Evolutionary conservation across 2,113 vertebrate species (phyloP), one percentile per base, ranked within the genome.

Genomic region (Menidia beryllina): DNA sequence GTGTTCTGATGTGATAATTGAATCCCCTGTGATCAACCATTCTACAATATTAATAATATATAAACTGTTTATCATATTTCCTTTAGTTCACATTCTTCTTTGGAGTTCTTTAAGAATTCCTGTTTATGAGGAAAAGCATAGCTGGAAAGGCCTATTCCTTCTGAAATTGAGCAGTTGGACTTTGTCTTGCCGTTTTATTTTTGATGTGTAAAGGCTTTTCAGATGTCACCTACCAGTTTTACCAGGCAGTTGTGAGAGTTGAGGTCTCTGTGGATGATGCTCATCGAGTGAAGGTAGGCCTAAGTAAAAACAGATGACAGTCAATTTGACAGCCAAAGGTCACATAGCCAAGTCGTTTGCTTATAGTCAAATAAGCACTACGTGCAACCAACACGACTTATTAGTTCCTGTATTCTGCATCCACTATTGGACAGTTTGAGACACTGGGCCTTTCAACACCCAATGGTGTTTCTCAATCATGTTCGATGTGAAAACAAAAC

Each of bases 201-300:
- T 14, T 56, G 7, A 74, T 11, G 24, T 58, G 36, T 50, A 26
- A 53, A 0, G 1, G 21, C 9, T 63, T n/a, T n/a, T n/a, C n/a
- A n/a, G n/a, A n/a, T 9, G 7, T 24, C 53, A 36, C 19, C 57
- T 76, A 98, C 97, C 96, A 97, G 88, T 89, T 97, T 98, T 86
- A 98, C 95, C 59, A 98, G 94, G 93, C 97, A 98, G 61, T 98
- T 98, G 91, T 97, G 95, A 17, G 97, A 96, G 85, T 98, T 98
- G 89, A 98, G 94, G 61, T 96, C 95, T 89, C 95, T 94, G 88
- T 96, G 95, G 86, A 98, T 96, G 89, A 97, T 96, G 83, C 93
- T 95, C 95, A 96, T 96, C 3, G 96, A 98, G 86, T 96, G 97
- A 82, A 98, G 90, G 78, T 98, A 97, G 17, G 97, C 94, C 97